Conservation (phyloP, 2,888 invertebrate genomes). For the Dicyrtoma fusca region DNA sequence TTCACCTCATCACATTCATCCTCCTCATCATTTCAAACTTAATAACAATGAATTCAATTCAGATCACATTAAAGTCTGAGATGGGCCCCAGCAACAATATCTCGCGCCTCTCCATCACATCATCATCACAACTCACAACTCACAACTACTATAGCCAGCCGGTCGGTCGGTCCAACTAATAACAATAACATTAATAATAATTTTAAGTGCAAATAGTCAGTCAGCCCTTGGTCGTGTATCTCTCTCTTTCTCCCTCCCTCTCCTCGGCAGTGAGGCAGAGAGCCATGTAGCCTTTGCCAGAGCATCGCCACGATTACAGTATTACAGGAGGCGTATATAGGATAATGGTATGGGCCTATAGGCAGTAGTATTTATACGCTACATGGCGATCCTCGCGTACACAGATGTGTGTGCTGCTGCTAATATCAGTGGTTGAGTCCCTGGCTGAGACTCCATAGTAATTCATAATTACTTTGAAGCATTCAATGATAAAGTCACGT, state of each 20-base stretch:
- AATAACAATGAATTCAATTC: slow-evolving; percentile 32
- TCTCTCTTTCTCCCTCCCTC: slow-evolving; percentile 4
- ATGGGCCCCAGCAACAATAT: background rate
- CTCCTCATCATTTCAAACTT: slow-evolving; percentile 27
- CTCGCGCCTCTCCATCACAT: no score
- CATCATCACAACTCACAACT: no score
- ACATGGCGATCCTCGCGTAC: no score
- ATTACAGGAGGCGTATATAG: no score
- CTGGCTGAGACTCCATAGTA: slow-evolving; percentile 5
- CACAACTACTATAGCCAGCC: background rate
- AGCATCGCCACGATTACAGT: no score
- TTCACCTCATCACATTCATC: slow-evolving; percentile 40
- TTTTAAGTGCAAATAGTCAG: no score
- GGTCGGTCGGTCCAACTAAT: background rate
- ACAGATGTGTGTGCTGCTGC: no score
- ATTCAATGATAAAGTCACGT: slow-evolving; percentile 55
- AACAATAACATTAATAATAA: no score
- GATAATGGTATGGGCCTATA: background rate
- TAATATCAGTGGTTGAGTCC: no score
- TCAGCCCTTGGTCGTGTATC: no score
- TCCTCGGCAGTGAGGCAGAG: background rate
- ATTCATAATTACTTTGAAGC: slow-evolving; percentile 50
- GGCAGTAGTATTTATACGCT: background rate
- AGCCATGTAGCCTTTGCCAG: no score
- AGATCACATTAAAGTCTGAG: slow-evolving; percentile 36